These are phyloP conservation scores for Musca domestica DNA, from an alignment of 1,140 invertebrate species.

Conservation along the genomic window DNA sequence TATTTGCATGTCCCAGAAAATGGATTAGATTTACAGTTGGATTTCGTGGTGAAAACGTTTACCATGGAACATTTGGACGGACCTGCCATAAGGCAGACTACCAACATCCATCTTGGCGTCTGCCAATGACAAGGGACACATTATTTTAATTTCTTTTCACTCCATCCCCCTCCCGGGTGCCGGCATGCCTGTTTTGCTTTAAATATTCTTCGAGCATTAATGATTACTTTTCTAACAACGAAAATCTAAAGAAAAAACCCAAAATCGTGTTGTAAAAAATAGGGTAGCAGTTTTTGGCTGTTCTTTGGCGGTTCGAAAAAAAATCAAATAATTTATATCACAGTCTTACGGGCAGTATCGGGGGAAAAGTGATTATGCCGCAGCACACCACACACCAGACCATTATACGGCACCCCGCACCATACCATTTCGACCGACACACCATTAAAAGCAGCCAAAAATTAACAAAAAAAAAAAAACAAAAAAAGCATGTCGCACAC, in stretches of 20 bases:
- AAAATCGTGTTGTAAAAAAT: neutral
- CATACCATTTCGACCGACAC: too few relatives aligned
- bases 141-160: constrained; percentile 17
- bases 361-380: constrained; percentile 17
- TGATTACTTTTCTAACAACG: constrained; percentile 4
- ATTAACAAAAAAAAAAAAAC: too few relatives aligned
- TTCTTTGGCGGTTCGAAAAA: neutral
- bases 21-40: too few relatives aligned
- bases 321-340: constrained; percentile 7
- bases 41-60: too few relatives aligned
- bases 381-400: constrained; percentile 3
- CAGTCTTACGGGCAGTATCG: neutral
- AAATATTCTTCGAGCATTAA: constrained; percentile 9
- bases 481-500: too few relatives aligned
- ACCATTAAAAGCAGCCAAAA: too few relatives aligned
- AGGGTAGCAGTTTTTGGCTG: neutral
- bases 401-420: neutral
- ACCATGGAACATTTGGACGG: too few relatives aligned
- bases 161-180: neutral
- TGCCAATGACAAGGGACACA: constrained; percentile 22
- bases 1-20: too few relatives aligned
- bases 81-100: too few relatives aligned
- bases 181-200: neutral
- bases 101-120: neutral
- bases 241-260: neutral